phyloP scores from a whole-genome alignment of 2,797 vertebrate species.

The Pantherophis alleghaniensis region DNA sequence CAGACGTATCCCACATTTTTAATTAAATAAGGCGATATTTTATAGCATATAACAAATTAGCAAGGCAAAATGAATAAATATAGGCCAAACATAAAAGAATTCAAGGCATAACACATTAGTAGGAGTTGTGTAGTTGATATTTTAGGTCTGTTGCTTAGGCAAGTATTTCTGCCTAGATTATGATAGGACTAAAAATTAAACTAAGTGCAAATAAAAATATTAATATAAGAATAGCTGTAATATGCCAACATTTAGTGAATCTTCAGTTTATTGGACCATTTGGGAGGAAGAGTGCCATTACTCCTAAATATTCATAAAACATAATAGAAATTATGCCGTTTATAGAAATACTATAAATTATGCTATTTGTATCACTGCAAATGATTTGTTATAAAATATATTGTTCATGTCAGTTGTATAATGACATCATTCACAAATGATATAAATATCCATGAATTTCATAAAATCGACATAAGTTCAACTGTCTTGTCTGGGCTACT shows the following conservation, averaged over 20 bases:
- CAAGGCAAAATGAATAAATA: slow-evolving; percentile 54
- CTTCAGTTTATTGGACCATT: neutral
- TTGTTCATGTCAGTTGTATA: neutral
- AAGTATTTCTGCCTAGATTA: slow-evolving; percentile 46
- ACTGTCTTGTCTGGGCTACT: neutral
- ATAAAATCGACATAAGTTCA: neutral
- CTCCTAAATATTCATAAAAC: neutral
- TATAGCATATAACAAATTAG: slow-evolving; percentile 61
- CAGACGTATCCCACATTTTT: slow-evolving; percentile 68
- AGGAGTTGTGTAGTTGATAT: slow-evolving; percentile 49
- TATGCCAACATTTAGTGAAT: slow-evolving; percentile 26
- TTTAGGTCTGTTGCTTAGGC: slow-evolving; percentile 46
- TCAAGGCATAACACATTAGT: slow-evolving; percentile 52
- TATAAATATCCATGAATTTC: neutral
- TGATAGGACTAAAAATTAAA: slow-evolving; percentile 67
- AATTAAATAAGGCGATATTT: slow-evolving; percentile 59
- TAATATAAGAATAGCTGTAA: slow-evolving; percentile 45
- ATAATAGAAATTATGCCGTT: neutral
- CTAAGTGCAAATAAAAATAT: slow-evolving; percentile 50
- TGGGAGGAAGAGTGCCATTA: neutral
- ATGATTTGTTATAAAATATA: neutral
- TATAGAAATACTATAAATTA: neutral
- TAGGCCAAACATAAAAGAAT: slow-evolving; percentile 56
- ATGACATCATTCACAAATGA: neutral
- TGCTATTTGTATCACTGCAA: neutral